These are phyloP conservation scores for Eupithecia abbreviata DNA, from an alignment of 2,888 invertebrate genomes.

Conservation along the genomic window DNA sequence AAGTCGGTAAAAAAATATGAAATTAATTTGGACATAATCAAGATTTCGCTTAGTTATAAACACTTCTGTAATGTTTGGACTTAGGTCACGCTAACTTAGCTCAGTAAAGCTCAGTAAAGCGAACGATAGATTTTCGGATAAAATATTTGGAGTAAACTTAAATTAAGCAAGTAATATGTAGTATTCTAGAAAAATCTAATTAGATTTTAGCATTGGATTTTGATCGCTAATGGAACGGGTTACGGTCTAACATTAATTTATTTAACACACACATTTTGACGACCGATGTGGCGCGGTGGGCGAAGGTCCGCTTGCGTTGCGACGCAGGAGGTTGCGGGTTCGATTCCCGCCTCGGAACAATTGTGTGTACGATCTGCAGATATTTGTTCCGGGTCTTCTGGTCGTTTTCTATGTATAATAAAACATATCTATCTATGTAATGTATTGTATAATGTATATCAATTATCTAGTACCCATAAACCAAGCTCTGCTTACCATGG, in stretches of 20 bases:
- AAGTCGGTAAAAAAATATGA: neutral
- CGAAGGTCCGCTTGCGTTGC: too few species aligned
- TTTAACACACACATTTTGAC: too few species aligned
- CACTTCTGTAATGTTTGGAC: slow-evolving; percentile 12
- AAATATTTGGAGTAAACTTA: neutral
- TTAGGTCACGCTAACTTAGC: slow-evolving; percentile 26
- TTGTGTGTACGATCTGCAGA: too few species aligned
- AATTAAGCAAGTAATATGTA: neutral
- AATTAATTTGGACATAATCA: slow-evolving; percentile 19
- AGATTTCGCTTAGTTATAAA: slow-evolving; percentile 17
- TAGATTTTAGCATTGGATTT: neutral
- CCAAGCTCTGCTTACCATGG: too few species aligned
- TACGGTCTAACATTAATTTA: neutral
- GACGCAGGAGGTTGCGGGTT: too few species aligned
- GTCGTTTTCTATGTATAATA: too few species aligned
- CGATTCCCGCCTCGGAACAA: too few species aligned
- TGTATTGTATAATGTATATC: too few species aligned
- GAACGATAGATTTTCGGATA: neutral
- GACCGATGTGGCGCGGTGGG: too few species aligned
- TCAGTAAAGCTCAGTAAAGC: neutral
- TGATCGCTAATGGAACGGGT: neutral
- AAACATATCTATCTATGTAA: too few species aligned
- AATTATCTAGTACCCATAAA: too few species aligned
- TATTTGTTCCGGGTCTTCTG: too few species aligned
- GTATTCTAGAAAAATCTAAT: neutral